Evolutionary conservation across 2,797 vertebrate species (phyloP).

Genomic region (Orientallactaga sibirica): DNA sequence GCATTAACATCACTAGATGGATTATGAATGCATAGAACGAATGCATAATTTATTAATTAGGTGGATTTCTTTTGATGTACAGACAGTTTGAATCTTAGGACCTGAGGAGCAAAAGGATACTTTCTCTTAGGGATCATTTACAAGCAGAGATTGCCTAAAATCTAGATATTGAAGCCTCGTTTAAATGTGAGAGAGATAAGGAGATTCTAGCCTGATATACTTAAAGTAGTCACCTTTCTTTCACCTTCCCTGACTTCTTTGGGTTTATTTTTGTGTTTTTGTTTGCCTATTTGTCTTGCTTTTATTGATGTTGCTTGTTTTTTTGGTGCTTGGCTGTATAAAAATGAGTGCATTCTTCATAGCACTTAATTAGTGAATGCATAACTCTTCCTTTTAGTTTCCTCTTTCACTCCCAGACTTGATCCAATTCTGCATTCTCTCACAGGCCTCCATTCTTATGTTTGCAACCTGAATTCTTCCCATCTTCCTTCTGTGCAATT

Average conservation of each 20-base stretch:
- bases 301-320: neutral
- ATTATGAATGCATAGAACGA: conserved; percentile 44
- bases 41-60: conserved; percentile 53
- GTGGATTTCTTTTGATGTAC: conserved; percentile 43
- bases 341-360: neutral
- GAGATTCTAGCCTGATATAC: neutral
- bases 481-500: neutral
- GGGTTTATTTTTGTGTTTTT: neutral
- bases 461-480: neutral
- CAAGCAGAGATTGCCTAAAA: conserved; percentile 2
- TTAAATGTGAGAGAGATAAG: conserved; percentile 1
- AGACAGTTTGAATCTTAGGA: conserved; percentile 39
- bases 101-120: conserved; percentile 40
- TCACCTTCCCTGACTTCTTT: neutral
- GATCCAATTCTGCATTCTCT: neutral
- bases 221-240: neutral
- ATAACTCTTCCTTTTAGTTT: neutral
- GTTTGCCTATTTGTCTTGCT: neutral
- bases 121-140: conserved; percentile 21
- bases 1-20: neutral
- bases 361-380: neutral
- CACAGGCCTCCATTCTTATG: neutral
- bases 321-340: neutral
- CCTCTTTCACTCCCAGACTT: neutral
- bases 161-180: conserved; percentile 36